Evolutionary conservation across 1,140 invertebrate genomes (phyloP), one percentile per base, ranked within the genome.

Genomic region (Cotesia glomerata): DNA sequence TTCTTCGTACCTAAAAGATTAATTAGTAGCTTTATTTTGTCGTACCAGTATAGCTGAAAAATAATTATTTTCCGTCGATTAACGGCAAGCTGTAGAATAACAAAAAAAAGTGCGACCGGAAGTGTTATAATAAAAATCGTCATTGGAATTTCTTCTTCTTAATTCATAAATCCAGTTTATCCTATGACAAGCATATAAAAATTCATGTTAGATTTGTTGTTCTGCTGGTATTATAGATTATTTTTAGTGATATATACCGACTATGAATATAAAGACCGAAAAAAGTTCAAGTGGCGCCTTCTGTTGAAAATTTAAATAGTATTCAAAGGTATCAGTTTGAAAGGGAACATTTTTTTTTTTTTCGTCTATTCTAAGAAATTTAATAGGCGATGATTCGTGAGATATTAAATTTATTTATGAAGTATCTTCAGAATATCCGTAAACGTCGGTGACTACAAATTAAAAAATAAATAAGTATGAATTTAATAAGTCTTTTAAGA

Each of bases 141-240:
- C 39, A 7, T 18, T 56, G 52, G 52, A 18, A 18, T 56, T 56
- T 56, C 52, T 56, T 18, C 52, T 18, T 56, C 16, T 18, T 18
- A n/a, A 56, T 16, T 26, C 5, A 34, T 1, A 61, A 61, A 61
- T 61, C 58, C 58, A 61, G 26, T 61, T 61, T 45, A 45, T 65
- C 36, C 8, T 64, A 14, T 64, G 70, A 71, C 70, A 71, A 52
- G 70, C 70, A 45, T 45, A 35, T 65, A 52, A 52, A 65, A 71
- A 71, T 65, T 58, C 18, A 52, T 65, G 63, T 34, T 65, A 52
- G 36, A 65, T 58, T 58, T 64, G 62, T 58, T 49, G 62, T 71
- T 62, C 11, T 35, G 26, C 39, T 52, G 14, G n/a, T 66, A 14
- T 64, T 9, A n/a, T 9, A 13, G 7, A 51, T 26, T 54, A 45